Evolutionary conservation across 2,113 vertebrate genomes (phyloP), one percentile per base, ranked within the genome.

Genomic region (Chloropsis hardwickii): DNA sequence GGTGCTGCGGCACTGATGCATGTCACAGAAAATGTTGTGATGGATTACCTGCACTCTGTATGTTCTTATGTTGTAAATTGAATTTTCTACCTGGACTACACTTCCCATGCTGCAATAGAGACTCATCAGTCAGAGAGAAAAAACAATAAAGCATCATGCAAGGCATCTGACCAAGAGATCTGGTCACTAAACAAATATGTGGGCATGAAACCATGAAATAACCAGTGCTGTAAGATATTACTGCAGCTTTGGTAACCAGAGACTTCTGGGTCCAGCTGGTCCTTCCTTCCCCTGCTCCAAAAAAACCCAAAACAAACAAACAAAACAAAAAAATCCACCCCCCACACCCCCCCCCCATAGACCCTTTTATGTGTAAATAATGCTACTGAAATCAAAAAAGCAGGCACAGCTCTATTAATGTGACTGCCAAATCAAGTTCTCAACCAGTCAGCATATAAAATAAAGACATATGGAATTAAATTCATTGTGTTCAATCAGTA

Each of bases 381-480:
- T 8, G 22, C 35, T n/a, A 45, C 11, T 44, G 69, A 78, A 90
- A 81, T 67, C 31, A 72, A 50, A 40, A 83, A 58, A 77, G 57
- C 57, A 73, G 2, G 10, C 35, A 76, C 2, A 0, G 31, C 44
- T 70, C 66, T 72, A 27, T 77, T 64, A 54, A 79, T 9, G 12
- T 6, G 25, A 60, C 62, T 86, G 76, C 35, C 64, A 86, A 81
- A 74, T 60, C 67, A 60, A 86, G 67, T 56, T 92, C 72, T 88
- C 80, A 91, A 12, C 11, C 23, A 86, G 58, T 21, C 79, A 86
- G 33, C 25, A 53, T 11, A 7, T 40, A 74, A 82, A 85, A 91
- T 69, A 80, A 88, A 92, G 67, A 83, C 56, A 56, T 22, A 60
- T 4, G 16, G 48, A 93, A 77, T 93, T 93, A 92, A 96, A 92